A percentile compares a stretch with the other conserved stretches of the same genome.
Conservation (phyloP, 1,140 invertebrate species). For the Vollenhovia emeryi region DNA sequence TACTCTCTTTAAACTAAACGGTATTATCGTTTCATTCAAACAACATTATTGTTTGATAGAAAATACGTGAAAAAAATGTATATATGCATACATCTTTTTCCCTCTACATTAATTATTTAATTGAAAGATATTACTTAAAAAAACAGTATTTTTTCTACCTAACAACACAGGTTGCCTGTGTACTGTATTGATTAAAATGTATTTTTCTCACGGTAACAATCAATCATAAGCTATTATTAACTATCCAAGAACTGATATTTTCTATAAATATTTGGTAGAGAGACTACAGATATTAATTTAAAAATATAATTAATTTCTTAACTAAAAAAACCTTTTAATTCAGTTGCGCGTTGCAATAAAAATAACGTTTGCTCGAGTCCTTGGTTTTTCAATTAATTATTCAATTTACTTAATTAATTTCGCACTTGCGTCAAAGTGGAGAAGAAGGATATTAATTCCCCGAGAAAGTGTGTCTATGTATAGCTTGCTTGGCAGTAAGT, state of each 20-base stretch:
- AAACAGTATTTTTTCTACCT: no score
- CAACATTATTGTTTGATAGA: no score
- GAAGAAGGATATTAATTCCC: not conserved
- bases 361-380: not conserved
- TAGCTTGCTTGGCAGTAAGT: not conserved
- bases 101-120: no score
- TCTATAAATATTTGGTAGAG: not conserved
- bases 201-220: not conserved
- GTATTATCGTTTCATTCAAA: no score
- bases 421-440: not conserved
- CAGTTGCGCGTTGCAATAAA: not conserved
- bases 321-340: not conserved
- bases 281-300: not conserved
- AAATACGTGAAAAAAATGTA: no score
- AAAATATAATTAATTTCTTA: not conserved
- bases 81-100: no score
- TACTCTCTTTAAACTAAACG: no score
- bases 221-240: not conserved
- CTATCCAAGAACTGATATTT: not conserved
- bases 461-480: not conserved
- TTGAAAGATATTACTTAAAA: no score
- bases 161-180: no score
- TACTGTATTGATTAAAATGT: not conserved
- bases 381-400: not conserved
- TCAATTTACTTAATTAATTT: not conserved